These are phyloP conservation scores for Artemisiospiza belli DNA, from an alignment of 2,113 vertebrate species.

Conservation along the genomic window DNA sequence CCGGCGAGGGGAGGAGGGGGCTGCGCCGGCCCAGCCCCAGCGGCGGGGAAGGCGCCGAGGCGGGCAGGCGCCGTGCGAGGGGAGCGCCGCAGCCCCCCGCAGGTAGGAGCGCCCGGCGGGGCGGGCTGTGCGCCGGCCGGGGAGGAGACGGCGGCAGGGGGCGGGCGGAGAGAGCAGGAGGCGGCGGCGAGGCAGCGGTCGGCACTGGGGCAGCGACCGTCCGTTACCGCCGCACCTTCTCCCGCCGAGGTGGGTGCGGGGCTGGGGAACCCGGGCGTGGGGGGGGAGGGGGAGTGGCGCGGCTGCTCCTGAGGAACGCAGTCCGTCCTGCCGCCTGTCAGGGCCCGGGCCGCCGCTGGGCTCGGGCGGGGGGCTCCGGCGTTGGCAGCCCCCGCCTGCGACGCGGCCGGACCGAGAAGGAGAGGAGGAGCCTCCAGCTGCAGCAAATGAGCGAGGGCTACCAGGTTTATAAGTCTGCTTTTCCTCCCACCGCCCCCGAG, in stretches of 20 bases:
- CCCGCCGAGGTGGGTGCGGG: background rate
- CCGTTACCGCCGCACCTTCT: background rate
- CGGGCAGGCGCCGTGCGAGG: background rate
- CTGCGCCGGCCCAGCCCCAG: background rate
- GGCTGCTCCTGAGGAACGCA: background rate
- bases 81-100: background rate
- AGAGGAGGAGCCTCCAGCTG: background rate
- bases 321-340: background rate
- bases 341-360: background rate
- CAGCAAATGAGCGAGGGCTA: background rate
- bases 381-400: background rate
- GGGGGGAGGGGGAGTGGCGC: no score
- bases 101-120: background rate
- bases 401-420: background rate
- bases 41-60: background rate
- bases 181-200: background rate
- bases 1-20: background rate
- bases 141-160: background rate
- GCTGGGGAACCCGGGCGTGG: background rate
- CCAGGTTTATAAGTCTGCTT: background rate
- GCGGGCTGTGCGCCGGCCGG: background rate
- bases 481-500: accelerated
- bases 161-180: no score
- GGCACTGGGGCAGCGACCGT: background rate
- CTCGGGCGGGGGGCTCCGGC: background rate